Evolutionary conservation across 2,797 vertebrate species (phyloP).

Genomic region (Chelidonichthys spinosus): DNA sequence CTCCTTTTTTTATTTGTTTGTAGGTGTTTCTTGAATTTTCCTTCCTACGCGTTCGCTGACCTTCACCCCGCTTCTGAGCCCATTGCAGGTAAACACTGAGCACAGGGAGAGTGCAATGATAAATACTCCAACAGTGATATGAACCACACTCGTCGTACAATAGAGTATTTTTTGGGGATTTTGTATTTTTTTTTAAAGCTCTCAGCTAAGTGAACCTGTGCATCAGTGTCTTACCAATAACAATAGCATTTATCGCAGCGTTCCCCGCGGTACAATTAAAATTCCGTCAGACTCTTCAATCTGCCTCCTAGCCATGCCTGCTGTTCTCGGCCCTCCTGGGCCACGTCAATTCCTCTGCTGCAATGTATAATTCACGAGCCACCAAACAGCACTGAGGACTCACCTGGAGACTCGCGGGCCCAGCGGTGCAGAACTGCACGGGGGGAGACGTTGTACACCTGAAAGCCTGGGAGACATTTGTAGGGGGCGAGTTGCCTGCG

Average conservation of each 20-base stretch:
- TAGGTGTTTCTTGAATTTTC: slow-evolving; percentile 9
- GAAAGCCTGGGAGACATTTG: slow-evolving; percentile 69
- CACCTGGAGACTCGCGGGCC: slow-evolving; percentile 82
- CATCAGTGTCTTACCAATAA: slow-evolving; percentile 80
- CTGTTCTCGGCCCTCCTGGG: slow-evolving; percentile 83
- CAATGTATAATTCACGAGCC: slow-evolving; percentile 86
- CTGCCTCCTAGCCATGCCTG: slow-evolving; percentile 85
- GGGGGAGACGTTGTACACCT: slow-evolving; percentile 39
- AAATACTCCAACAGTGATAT: slow-evolving; percentile 35
- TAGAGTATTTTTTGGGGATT: slow-evolving; percentile 53
- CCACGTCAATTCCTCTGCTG: slow-evolving; percentile 82
- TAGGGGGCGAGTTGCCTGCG: slow-evolving; percentile 52
- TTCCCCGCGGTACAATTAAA: slow-evolving; percentile 87
- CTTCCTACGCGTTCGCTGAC: not conserved
- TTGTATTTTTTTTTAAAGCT: slow-evolving; percentile 62
- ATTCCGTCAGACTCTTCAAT: slow-evolving; percentile 84
- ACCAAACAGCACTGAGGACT: slow-evolving; percentile 76
- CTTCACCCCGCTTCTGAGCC: slow-evolving; percentile 36
- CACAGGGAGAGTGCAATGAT: slow-evolving; percentile 17
- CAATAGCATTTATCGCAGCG: slow-evolving; percentile 80
- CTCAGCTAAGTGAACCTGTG: slow-evolving; percentile 70
- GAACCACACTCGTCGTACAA: slow-evolving; percentile 23
- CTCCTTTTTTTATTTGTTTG: slow-evolving; percentile 29
- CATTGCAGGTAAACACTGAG: slow-evolving; percentile 27
- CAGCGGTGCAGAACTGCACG: slow-evolving; percentile 70